These are phyloP conservation scores for Sarcophaga bullata DNA, from an alignment of 1,140 invertebrate genomes.

Conservation along the genomic window DNA sequence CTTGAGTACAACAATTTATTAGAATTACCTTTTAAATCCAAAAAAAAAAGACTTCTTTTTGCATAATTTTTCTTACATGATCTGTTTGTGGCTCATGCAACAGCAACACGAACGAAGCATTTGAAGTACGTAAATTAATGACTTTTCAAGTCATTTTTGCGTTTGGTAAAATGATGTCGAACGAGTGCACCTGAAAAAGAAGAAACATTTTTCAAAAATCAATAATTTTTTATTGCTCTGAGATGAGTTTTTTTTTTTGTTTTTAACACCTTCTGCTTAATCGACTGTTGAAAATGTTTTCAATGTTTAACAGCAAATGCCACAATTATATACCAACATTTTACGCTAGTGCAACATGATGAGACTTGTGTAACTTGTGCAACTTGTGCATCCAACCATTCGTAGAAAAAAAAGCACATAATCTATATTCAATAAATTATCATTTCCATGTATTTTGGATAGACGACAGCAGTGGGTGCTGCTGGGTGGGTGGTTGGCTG, in stretches of 20 bases:
- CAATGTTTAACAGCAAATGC: background rate
- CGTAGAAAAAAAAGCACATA: slow-evolving; percentile 3
- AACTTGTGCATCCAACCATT: background rate
- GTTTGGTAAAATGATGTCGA: too few relatives aligned
- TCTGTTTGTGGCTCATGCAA: too few relatives aligned
- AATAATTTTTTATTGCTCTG: too few relatives aligned
- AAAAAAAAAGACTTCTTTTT: too few relatives aligned
- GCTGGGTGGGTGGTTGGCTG: background rate
- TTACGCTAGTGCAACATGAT: too few relatives aligned
- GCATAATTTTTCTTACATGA: too few relatives aligned
- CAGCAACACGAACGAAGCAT: too few relatives aligned
- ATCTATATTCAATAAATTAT: slow-evolving; percentile 21
- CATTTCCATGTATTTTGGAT: slow-evolving; percentile 11
- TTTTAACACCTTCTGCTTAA: slow-evolving; percentile 15
- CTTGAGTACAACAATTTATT: too few relatives aligned
- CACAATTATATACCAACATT: background rate
- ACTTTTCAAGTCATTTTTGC: background rate
- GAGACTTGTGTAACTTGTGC: background rate
- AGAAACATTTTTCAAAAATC: too few relatives aligned
- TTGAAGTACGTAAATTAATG: background rate
- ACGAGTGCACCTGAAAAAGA: too few relatives aligned
- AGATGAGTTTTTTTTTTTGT: too few relatives aligned
- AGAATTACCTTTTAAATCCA: too few relatives aligned
- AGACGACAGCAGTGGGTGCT: background rate
- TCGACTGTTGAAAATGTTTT: background rate